These are phyloP conservation scores for Nycteola revayana DNA, from an alignment of 2,888 invertebrate genomes.

Conservation along the genomic window DNA sequence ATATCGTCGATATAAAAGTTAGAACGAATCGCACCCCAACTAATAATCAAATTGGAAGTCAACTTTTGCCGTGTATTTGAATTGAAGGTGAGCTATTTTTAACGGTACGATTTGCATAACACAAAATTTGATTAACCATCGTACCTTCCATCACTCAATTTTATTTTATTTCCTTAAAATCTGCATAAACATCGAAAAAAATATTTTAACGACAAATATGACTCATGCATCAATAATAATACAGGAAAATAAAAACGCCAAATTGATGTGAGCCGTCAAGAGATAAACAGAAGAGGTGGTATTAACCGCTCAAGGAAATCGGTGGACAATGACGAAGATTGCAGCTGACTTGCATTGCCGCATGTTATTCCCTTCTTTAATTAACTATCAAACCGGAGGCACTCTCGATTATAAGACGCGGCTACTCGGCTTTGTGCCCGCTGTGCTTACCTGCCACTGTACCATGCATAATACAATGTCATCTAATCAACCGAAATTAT, in stretches of 20 bases:
- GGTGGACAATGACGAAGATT: slow-evolving; percentile 55
- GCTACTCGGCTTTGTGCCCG: slow-evolving; percentile 73
- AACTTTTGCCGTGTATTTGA: neutral
- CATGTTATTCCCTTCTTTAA: slow-evolving; percentile 77
- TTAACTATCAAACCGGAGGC: slow-evolving; percentile 77
- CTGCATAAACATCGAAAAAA: slow-evolving; percentile 21
- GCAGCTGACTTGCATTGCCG: slow-evolving; percentile 74
- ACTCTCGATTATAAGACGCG: slow-evolving; percentile 73
- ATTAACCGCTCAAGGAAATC: slow-evolving; percentile 41
- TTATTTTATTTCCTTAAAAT: too few species aligned
- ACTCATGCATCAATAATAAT: slow-evolving; percentile 13
- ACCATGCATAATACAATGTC: slow-evolving; percentile 36
- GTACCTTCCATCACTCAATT: too few species aligned
- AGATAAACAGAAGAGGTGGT: slow-evolving; percentile 14
- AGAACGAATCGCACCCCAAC: slow-evolving; percentile 31
- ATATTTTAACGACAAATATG: slow-evolving; percentile 21
- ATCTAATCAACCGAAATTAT: slow-evolving; percentile 36
- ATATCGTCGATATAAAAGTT: slow-evolving; percentile 31
- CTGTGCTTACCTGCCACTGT: slow-evolving; percentile 52
- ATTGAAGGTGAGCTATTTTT: slow-evolving; percentile 1
- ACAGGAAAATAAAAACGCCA: slow-evolving; percentile 14
- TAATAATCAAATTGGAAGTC: too few species aligned
- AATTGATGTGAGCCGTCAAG: slow-evolving; percentile 10
- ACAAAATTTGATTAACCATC: too few species aligned
- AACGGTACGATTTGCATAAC: slow-evolving; percentile 2